Evolutionary conservation across 1,140 invertebrate genomes (phyloP).

Genomic region (Pinna nobilis): DNA sequence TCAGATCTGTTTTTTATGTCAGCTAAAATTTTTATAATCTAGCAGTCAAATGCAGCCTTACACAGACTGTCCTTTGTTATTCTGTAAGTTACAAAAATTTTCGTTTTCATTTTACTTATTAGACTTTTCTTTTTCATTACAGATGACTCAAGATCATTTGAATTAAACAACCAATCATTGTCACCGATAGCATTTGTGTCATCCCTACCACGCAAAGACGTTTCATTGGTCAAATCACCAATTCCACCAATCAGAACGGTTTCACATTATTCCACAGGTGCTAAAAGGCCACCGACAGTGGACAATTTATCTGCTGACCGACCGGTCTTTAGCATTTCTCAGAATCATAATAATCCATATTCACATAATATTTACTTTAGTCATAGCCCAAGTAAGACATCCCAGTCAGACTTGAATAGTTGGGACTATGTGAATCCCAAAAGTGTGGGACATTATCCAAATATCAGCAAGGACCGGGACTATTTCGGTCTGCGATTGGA

Average conservation of each 20-base stretch:
- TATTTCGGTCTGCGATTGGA: conserved; percentile 25
- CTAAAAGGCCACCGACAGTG: conserved; percentile 9
- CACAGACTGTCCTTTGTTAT: too few species aligned
- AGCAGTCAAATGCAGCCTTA: too few species aligned
- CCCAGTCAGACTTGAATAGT: not conserved
- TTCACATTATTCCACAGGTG: not conserved
- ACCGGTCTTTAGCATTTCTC: not conserved
- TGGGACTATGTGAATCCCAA: conserved; percentile 33
- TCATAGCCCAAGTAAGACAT: too few species aligned
- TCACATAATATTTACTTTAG: not conserved
- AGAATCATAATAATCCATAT: conserved; percentile 9
- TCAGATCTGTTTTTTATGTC: too few species aligned
- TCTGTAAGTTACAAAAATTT: too few species aligned
- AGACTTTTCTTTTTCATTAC: conserved; percentile 16
- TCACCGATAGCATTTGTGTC: conserved; percentile 2
- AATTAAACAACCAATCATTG: conserved; percentile 20
- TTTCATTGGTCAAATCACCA: conserved; percentile 2
- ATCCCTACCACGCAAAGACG: conserved; percentile 11
- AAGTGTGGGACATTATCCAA: conserved; percentile 16
- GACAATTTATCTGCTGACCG: not conserved
- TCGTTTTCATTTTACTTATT: not conserved
- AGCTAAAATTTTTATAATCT: too few species aligned
- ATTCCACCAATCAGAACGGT: not conserved
- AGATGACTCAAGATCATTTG: conserved; percentile 46
- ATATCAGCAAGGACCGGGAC: conserved; percentile 38